Evolutionary conservation across 2,888 invertebrate genomes (phyloP).

Genomic region (Cremastinae sp.): DNA sequence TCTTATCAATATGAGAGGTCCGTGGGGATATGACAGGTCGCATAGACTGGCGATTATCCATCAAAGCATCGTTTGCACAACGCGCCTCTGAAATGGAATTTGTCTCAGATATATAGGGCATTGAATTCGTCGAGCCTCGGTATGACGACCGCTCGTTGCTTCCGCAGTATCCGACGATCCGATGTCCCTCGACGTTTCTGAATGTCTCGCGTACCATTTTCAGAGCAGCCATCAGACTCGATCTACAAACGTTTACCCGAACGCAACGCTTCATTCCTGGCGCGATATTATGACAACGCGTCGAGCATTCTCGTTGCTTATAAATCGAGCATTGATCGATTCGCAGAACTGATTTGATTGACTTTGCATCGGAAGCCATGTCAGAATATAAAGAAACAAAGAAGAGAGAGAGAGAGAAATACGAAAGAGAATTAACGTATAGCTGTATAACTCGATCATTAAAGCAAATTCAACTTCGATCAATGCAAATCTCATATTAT

Average conservation of each 20-base stretch:
- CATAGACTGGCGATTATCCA: not conserved
- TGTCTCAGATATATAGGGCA: conserved; percentile 31
- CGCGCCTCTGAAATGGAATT: conserved; percentile 44
- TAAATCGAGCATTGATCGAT: conserved; percentile 23
- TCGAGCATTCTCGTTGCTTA: conserved; percentile 3
- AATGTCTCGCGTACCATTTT: conserved; percentile 47
- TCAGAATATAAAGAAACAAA: not conserved
- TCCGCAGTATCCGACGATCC: conserved; percentile 1
- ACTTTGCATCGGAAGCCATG: not conserved
- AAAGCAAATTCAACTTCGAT: too few relatives aligned
- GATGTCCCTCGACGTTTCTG: conserved; percentile 25
- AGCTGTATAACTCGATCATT: too few relatives aligned
- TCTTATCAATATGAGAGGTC: not conserved
- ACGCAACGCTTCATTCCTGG: not conserved
- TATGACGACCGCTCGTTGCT: conserved; percentile 38
- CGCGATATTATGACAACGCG: conserved; percentile 21
- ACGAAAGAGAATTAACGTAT: too few relatives aligned
- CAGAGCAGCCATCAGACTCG: conserved; percentile 31
- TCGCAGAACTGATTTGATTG: too few relatives aligned
- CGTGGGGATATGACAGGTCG: too few relatives aligned
- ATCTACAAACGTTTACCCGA: conserved; percentile 10
- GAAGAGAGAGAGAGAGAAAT: conserved; percentile 12
- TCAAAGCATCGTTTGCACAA: not conserved
- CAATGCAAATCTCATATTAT: too few relatives aligned
- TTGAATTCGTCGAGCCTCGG: conserved; percentile 42